Conservation (phyloP, 2,113 vertebrate species). For the Acanthochromis polyacanthus region DNA sequence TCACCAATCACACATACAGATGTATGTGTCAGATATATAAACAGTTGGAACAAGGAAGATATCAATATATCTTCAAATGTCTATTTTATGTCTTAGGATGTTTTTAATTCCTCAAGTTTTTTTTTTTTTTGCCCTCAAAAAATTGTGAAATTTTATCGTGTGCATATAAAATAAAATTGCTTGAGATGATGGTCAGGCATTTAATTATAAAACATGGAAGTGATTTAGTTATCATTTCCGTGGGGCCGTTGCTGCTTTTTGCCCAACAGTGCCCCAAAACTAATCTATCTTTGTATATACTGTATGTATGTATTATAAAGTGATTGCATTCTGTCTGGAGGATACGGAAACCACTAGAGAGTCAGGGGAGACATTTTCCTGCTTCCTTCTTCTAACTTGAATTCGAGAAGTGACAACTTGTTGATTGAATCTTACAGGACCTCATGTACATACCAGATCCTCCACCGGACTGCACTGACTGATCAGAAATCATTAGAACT, state of each 20-base stretch:
- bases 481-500: conserved; percentile 35
- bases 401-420: conserved; percentile 8
- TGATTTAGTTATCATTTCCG: conserved; percentile 32
- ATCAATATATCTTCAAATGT: conserved; percentile 30
- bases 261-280: conserved; percentile 29
- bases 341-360: conserved; percentile 39
- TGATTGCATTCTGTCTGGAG: conserved; percentile 34
- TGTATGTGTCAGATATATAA: conserved; percentile 8
- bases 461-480: conserved; percentile 48
- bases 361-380: not conserved
- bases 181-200: conserved; percentile 15
- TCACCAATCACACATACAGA: conserved; percentile 24
- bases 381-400: conserved; percentile 4
- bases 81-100: conserved; percentile 29
- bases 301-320: conserved; percentile 70
- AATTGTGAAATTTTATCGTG: conserved; percentile 14
- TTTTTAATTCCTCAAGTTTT: conserved; percentile 39
- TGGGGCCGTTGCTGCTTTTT: conserved; percentile 47
- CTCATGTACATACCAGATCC: conserved; percentile 58
- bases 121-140: conserved; percentile 54
- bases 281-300: conserved; percentile 65
- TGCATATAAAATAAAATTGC: conserved; percentile 6
- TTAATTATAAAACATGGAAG: conserved; percentile 34
- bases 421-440: conserved; percentile 31
- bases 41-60: conserved; percentile 20